Evolutionary conservation across 2,888 invertebrate genomes (phyloP).

Genomic region (Dendrolimus pini): DNA sequence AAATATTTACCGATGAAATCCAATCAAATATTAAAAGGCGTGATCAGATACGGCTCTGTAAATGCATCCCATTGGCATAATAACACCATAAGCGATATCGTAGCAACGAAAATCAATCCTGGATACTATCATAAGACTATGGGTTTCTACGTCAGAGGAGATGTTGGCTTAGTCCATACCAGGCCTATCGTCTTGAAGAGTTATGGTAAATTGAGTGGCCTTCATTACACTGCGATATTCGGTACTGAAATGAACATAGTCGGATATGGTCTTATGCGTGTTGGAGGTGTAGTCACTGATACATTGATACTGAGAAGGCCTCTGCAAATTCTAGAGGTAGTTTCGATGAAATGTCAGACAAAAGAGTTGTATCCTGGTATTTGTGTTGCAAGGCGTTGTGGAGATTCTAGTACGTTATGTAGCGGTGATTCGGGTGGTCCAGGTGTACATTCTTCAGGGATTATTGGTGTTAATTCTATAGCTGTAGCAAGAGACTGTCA

Average conservation of each 20-base stretch:
- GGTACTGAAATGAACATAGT: conserved; percentile 2
- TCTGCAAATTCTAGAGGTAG: conserved; percentile 3
- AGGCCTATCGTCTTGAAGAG: conserved; percentile 3
- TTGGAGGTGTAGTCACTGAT: neutral
- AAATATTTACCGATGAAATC: neutral
- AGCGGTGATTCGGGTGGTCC: conserved; percentile 7
- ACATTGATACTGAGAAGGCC: conserved; percentile 5
- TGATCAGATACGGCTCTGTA: conserved; percentile 5
- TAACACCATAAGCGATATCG: conserved; percentile 4
- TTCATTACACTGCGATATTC: neutral
- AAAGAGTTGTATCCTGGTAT: conserved; percentile 1
- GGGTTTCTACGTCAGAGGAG: neutral
- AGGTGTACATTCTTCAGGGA: conserved; percentile 4
- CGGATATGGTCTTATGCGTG: conserved; percentile 1
- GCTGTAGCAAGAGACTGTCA: neutral
- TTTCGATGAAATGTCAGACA: conserved; percentile 1
- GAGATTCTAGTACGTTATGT: neutral
- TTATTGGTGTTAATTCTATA: conserved; percentile 5
- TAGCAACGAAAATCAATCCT: conserved; percentile 2
- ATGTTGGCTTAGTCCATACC: conserved; percentile 6
- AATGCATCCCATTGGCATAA: neutral
- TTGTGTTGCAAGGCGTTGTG: conserved; percentile 6
- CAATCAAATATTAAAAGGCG: neutral
- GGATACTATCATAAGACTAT: neutral
- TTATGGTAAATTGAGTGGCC: conserved; percentile 5